phyloP scores from a whole-genome alignment of 2,113 vertebrate genomes.

The Oriolus oriolus region DNA sequence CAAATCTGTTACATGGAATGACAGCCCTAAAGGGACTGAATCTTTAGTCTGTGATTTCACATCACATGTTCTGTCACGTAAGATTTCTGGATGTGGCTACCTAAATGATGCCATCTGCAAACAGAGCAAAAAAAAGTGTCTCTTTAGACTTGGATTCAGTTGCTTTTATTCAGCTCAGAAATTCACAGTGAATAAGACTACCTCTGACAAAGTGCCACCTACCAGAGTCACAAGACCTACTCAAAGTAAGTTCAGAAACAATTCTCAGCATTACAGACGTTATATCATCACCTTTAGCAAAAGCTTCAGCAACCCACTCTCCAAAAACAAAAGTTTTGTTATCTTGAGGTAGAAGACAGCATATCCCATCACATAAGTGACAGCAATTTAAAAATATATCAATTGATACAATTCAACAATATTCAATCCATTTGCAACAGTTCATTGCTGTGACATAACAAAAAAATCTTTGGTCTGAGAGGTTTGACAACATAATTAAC shows the following conservation, averaged over 20 bases:
- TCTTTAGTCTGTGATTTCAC: neutral
- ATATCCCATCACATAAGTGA: neutral
- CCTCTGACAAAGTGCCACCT: neutral
- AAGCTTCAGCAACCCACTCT: neutral
- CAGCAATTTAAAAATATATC: neutral
- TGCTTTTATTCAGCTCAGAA: neutral
- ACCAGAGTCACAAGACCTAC: neutral
- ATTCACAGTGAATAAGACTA: neutral
- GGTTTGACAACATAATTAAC: neutral
- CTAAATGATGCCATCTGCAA: neutral
- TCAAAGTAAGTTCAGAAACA: neutral
- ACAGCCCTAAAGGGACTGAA: neutral
- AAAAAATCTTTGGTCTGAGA: neutral
- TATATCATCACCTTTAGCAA: neutral
- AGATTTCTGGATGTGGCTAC: neutral
- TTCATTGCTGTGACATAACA: neutral
- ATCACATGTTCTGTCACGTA: neutral
- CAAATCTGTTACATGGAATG: neutral
- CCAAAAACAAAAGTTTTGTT: neutral
- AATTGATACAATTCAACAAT: neutral
- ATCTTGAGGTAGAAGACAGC: neutral
- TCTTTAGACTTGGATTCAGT: neutral
- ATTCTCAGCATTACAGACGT: neutral
- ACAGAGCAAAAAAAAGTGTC: neutral
- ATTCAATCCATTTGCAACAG: neutral